phyloP scores from a whole-genome alignment of 37 sponge, comb jelly and placozoan species.

The Crambe crambe region DNA sequence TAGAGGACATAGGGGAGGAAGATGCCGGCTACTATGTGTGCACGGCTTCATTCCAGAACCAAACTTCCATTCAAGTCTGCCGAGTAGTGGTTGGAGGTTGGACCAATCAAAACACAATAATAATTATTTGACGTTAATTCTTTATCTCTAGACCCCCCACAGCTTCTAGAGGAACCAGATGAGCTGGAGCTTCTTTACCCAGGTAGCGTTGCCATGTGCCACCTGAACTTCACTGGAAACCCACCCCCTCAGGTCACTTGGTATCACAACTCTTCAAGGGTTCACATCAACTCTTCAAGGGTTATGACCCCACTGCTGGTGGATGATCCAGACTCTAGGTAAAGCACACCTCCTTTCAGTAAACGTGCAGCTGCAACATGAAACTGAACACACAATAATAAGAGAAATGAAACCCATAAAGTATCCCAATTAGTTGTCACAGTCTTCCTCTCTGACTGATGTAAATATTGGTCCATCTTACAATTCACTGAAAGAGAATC shows the following conservation, averaged over 20 bases:
- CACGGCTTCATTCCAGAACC: slow-evolving; percentile 11
- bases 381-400: background rate
- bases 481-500: too few species aligned
- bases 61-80: slow-evolving; percentile 22
- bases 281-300: background rate
- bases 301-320: background rate
- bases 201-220: slow-evolving; percentile 24
- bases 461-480: too few species aligned
- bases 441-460: background rate
- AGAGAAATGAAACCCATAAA: background rate
- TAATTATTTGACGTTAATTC: background rate
- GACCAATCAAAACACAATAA: background rate
- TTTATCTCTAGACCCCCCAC: background rate
- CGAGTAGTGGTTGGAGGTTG: slow-evolving; percentile 53
- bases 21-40: slow-evolving; percentile 58
- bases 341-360: background rate
- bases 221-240: slow-evolving; percentile 26
- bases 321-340: slow-evolving; percentile 15
- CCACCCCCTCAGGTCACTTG: slow-evolving; percentile 43
- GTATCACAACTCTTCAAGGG: slow-evolving; percentile 1
- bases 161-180: background rate
- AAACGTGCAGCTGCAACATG: background rate
- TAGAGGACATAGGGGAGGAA: slow-evolving; percentile 3
- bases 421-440: background rate
- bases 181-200: slow-evolving; percentile 11